Percentiles rank a stretch among this genome's conserved stretches.
Conservation (phyloP, 2,113 vertebrate genomes). For the Theristicus caerulescens region DNA sequence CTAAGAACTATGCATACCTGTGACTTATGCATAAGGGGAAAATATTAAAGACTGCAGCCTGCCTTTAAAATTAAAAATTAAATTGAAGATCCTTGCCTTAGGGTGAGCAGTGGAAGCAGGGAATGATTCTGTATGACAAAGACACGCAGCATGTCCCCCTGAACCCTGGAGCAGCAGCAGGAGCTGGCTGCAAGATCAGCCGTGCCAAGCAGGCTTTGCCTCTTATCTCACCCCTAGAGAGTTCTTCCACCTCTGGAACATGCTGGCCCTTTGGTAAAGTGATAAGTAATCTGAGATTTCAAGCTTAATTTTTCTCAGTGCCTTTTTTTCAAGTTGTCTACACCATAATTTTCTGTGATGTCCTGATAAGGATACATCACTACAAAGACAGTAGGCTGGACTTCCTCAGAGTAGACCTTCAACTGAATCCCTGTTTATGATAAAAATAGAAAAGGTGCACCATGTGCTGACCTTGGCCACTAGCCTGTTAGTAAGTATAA, state of each 20-base stretch:
- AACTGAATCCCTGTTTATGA: not conserved
- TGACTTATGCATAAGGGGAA: not conserved
- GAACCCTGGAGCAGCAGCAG: not conserved
- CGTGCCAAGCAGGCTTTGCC: not conserved
- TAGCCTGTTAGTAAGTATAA: constrained; percentile 1
- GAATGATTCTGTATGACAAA: not conserved
- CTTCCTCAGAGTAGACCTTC: not conserved
- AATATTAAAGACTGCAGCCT: not conserved
- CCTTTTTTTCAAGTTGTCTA: not conserved
- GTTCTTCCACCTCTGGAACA: not conserved
- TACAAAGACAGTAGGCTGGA: not conserved
- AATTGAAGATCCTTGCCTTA: not conserved
- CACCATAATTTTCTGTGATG: not conserved
- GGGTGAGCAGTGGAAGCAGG: not conserved
- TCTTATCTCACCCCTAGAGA: not conserved
- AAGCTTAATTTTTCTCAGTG: not conserved
- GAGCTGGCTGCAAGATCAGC: not conserved
- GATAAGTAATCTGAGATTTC: not conserved
- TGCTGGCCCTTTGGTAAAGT: fast-evolving
- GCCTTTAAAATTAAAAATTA: not conserved
- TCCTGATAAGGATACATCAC: not conserved
- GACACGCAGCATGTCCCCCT: not conserved
- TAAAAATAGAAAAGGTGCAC: not conserved
- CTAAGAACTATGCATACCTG: not conserved
- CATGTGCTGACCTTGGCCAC: not conserved